A percentile compares a stretch with the other conserved stretches of the same genome.
Conservation (phyloP, 2,113 vertebrate species). For the Columbina picui region DNA sequence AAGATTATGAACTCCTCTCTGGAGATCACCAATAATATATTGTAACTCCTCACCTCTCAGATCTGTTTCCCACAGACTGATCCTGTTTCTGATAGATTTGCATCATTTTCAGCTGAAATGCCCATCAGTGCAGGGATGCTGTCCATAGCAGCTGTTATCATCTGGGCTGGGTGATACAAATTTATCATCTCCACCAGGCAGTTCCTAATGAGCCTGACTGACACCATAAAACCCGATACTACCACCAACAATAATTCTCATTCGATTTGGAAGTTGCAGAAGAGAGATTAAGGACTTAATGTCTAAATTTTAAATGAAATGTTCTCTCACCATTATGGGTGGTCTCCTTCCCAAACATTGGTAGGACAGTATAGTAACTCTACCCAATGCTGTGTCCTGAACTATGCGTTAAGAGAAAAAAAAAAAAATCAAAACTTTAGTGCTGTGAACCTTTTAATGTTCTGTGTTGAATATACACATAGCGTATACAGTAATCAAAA, state of each 20-base stretch:
- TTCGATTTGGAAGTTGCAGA: not conserved
- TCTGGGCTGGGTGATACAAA: constrained; percentile 33
- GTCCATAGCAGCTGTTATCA: not conserved
- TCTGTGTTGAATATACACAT: not conserved
- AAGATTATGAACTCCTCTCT: not conserved
- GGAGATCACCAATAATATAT: not conserved
- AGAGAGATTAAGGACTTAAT: constrained; percentile 31
- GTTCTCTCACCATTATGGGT: constrained; percentile 43
- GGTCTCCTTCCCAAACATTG: constrained; percentile 23
- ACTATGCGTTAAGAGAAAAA: not conserved
- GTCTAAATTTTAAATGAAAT: constrained; percentile 44
- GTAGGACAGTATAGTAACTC: not conserved
- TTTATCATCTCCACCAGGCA: not conserved
- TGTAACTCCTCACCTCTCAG: not conserved
- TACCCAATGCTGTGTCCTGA: not conserved
- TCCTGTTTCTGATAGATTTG: not conserved
- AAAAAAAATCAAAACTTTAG: not conserved
- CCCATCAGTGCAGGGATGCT: too few relatives aligned
- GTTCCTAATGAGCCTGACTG: not conserved
- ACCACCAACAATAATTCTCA: not conserved
- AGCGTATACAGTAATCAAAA: not conserved
- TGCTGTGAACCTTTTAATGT: not conserved
- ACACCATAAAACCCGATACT: not conserved
- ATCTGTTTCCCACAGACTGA: not conserved
- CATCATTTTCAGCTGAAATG: not conserved